Evolutionary conservation across 2,797 vertebrate genomes (phyloP), one percentile per base, ranked within the genome.

Genomic region (Coregonus ussuriensis): DNA sequence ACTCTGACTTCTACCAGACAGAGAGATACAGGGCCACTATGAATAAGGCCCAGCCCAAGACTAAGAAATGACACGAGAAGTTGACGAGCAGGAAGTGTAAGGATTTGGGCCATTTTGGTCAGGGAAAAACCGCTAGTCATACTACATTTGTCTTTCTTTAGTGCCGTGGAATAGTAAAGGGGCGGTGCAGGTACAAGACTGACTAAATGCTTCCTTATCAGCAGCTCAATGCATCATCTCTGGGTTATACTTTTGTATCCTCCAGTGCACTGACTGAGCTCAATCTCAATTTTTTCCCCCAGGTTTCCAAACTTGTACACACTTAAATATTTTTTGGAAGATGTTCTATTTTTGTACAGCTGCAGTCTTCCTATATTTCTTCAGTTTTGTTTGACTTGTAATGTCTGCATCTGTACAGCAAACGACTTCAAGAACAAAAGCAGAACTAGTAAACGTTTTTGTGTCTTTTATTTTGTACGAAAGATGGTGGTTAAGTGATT

Each of bases 1-100:
- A 96, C 68, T 99, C 97, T 0, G 97, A 99, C 83, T 85, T 87
- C 83, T 98, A 95, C 89, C 96, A 96, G 85, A 94, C 93, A 71
- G 94, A 96, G 14, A 91, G 89, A 75, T 96, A 93, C 85, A 95
- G 91, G 72, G 47, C 75, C 79, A 18, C 29, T 7, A 31, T 83
- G 21, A 21, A 47, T 18, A 86, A 88, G 53, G 4, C 56, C 4
- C 37, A 79, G 47, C 3, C 18, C 41, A 84, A 56, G 56, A 84
- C 82, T 29, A 54, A 54, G 29, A 72, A 72, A 54, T 72, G 47
- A 71, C 29, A 4, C 1, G 62, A 59, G 62, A 33, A 33, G 31
- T 13, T 67, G 65, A 33, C 29, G 1, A 29, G 25, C 13, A 13
- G 65, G 65, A 59, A 31, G 63, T 31, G 25, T 11, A 25, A 29